phyloP scores from a whole-genome alignment of 2,888 invertebrate genomes.

The Eilema griseolum region DNA sequence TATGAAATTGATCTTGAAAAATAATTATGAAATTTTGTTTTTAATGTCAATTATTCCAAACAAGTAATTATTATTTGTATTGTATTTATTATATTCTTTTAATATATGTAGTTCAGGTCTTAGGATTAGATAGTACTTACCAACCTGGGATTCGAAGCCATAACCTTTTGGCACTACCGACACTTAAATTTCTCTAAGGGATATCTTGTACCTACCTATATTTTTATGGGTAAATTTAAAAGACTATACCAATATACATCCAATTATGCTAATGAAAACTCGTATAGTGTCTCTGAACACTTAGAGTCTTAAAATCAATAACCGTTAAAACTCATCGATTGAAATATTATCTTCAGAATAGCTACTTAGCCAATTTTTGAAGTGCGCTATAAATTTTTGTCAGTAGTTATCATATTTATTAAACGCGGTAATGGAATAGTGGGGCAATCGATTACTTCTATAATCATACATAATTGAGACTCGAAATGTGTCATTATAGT shows the following conservation, averaged over 20 bases:
- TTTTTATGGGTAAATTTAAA: neutral
- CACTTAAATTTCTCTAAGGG: neutral
- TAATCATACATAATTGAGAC: neutral
- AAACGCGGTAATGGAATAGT: neutral
- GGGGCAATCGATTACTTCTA: conserved; percentile 7
- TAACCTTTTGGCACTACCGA: neutral
- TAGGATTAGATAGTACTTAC: too few species aligned
- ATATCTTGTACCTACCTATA: neutral
- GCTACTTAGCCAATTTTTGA: conserved; percentile 11
- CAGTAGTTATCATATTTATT: neutral
- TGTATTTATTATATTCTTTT: too few species aligned
- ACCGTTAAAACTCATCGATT: conserved; percentile 30
- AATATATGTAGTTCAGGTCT: too few species aligned
- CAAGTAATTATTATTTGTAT: too few species aligned
- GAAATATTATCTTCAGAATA: conserved; percentile 4
- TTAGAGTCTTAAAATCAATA: conserved; percentile 28
- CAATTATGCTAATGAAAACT: conserved; percentile 23
- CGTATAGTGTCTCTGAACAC: conserved; percentile 21
- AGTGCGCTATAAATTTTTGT: conserved; percentile 13
- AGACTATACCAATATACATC: neutral
- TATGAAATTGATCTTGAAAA: too few species aligned
- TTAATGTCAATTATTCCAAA: too few species aligned
- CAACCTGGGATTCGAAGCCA: too few species aligned
- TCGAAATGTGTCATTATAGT: neutral
- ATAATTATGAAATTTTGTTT: too few species aligned